Percentiles rank a stretch among this genome's conserved stretches.
phyloP scores from a whole-genome alignment of 2,888 invertebrate species.

The Cataglyphis rosenhaueri region DNA sequence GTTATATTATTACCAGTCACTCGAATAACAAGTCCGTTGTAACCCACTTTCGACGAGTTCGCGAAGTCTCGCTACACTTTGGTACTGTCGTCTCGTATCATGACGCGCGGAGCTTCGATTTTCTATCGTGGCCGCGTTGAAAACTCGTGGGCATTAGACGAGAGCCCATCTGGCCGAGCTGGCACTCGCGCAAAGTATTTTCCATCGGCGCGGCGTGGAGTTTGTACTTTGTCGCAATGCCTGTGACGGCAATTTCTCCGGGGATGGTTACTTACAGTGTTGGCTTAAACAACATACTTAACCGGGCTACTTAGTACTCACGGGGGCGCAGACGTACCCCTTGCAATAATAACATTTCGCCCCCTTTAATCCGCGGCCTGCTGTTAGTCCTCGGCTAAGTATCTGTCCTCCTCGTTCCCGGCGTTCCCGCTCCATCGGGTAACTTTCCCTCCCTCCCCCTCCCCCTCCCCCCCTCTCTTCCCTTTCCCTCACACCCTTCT shows the following conservation, averaged over 20 bases:
- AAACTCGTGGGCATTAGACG: conserved; percentile 62
- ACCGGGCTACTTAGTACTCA: conserved; percentile 84
- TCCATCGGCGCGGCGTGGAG: conserved; percentile 61
- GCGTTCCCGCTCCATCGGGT: conserved; percentile 63
- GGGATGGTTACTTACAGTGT: conserved; percentile 84
- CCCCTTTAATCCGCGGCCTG: conserved; percentile 83
- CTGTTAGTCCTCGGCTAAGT: conserved; percentile 83
- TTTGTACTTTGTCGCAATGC: conserved; percentile 73
- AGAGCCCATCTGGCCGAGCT: conserved; percentile 67
- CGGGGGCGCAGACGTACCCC: conserved; percentile 81
- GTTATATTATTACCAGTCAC: not conserved
- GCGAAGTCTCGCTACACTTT: conserved; percentile 58
- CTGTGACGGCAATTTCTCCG: conserved; percentile 79
- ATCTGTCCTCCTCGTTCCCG: conserved; percentile 77
- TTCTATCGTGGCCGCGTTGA: conserved; percentile 42
- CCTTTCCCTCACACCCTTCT: conserved; percentile 5
- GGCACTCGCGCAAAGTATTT: conserved; percentile 72
- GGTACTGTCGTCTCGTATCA: conserved; percentile 61
- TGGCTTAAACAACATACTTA: conserved; percentile 85
- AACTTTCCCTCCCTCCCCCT: conserved; percentile 5
- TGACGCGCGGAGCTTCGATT: conserved; percentile 55
- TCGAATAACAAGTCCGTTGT: not conserved
- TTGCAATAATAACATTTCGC: conserved; percentile 85
- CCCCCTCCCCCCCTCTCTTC: not conserved
- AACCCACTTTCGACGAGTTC: conserved; percentile 20